A percentile compares a stretch with the other conserved stretches of the same genome.
These are phyloP conservation scores for Bugula neritina DNA, from an alignment of 2,888 invertebrate genomes.

Conservation along the genomic window DNA sequence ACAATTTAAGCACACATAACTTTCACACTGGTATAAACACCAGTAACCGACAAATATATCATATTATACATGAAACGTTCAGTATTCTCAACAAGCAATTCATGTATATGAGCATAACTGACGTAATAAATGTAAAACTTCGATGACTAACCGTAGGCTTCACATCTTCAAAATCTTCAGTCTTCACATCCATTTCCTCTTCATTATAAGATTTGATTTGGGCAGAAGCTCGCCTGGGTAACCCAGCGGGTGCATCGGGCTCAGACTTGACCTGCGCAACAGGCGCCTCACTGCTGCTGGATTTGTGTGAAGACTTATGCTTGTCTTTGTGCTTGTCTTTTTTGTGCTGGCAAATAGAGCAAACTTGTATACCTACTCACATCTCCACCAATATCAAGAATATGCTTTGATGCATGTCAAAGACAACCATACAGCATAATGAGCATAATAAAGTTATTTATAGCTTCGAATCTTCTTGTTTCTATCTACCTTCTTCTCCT, in stretches of 20 bases:
- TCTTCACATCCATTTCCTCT: neutral
- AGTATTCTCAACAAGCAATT: no score
- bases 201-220: neutral
- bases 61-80: no score
- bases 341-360: slow-evolving; percentile 1
- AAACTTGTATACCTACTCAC: neutral
- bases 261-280: neutral
- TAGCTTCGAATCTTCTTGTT: no score
- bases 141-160: neutral
- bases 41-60: no score
- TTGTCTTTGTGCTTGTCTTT: slow-evolving; percentile 19
- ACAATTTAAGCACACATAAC: no score
- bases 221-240: neutral
- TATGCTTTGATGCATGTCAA: no score
- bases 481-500: slow-evolving; percentile 19
- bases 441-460: neutral
- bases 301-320: neutral
- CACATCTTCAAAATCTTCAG: no score
- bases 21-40: no score
- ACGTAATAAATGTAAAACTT: no score
- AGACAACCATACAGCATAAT: neutral
- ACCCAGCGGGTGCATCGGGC: neutral
- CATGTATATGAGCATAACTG: no score
- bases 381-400: no score
- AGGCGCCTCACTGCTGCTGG: neutral